These are phyloP conservation scores for Antheraea mylitta DNA, from an alignment of 1,140 invertebrate species.

Conservation along the genomic window DNA sequence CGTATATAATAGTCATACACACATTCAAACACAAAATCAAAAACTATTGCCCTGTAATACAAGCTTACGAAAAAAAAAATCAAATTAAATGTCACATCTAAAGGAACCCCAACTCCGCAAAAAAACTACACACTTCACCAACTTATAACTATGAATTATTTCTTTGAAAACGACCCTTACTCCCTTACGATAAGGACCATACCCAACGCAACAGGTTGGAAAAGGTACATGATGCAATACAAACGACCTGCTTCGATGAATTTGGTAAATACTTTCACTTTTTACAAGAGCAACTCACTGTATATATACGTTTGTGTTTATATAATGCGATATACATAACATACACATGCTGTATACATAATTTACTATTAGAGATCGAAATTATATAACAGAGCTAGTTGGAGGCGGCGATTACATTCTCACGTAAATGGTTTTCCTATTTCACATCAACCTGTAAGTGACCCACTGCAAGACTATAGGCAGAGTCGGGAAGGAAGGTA, in stretches of 20 bases:
- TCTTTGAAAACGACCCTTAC: slow-evolving; percentile 6
- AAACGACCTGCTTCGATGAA: neutral
- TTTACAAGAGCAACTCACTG: slow-evolving; percentile 25
- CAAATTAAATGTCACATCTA: neutral
- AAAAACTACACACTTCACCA: neutral
- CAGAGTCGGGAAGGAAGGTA: no score
- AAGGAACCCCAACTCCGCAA: neutral
- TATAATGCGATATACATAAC: neutral
- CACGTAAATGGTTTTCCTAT: no score
- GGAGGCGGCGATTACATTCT: no score
- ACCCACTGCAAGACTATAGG: no score
- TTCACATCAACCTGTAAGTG: no score
- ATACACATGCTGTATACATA: neutral
- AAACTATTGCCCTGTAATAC: no score
- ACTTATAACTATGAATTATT: neutral
- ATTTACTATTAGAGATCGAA: neutral
- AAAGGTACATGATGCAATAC: slow-evolving; percentile 33
- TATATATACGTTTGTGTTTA: neutral
- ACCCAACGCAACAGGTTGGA: neutral
- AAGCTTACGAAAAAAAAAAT: no score
- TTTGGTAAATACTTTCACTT: slow-evolving; percentile 61
- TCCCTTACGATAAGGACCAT: slow-evolving; percentile 7
- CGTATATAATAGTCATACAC: no score
- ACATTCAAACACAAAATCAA: no score
- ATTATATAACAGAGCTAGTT: neutral